phyloP scores from a whole-genome alignment of 1,140 invertebrate species.

The Drosophila virilis region DNA sequence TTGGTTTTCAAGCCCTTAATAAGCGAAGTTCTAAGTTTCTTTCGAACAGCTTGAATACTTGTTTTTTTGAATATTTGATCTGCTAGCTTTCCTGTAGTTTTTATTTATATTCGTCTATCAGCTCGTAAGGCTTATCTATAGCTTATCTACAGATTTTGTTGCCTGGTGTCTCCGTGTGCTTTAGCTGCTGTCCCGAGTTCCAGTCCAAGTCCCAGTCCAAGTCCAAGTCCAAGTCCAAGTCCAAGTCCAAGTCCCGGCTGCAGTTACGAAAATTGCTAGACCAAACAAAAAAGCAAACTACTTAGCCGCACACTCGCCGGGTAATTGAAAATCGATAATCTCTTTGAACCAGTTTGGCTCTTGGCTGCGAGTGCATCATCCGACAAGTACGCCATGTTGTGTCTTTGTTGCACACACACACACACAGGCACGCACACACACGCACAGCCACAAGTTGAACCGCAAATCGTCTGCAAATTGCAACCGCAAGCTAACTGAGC shows the following conservation, averaged over 20 bases:
- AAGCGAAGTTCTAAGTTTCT: too few relatives aligned
- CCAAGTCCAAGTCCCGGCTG: constrained; percentile 38
- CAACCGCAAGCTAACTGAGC: constrained; percentile 61
- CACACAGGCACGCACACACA: constrained; percentile 7
- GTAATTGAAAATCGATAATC: constrained; percentile 83
- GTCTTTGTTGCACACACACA: constrained; percentile 38
- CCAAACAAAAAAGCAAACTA: constrained; percentile 81
- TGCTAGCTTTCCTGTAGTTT: too few relatives aligned
- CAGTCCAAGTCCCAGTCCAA: neutral
- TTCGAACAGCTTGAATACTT: too few relatives aligned
- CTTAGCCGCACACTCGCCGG: constrained; percentile 79
- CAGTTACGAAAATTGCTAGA: constrained; percentile 77
- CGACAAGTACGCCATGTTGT: constrained; percentile 52
- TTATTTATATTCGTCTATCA: neutral
- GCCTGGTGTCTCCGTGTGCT: constrained; percentile 26
- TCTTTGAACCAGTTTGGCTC: constrained; percentile 80
- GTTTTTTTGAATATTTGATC: too few relatives aligned
- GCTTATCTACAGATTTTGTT: constrained; percentile 1
- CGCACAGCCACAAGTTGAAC: constrained; percentile 13
- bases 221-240: constrained; percentile 5
- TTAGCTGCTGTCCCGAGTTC: constrained; percentile 12
- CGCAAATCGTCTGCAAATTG: constrained; percentile 39
- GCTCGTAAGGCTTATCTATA: neutral
- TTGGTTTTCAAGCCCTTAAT: too few relatives aligned
- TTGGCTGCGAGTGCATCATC: constrained; percentile 28